A percentile compares a stretch with the other conserved stretches of the same genome.
phyloP scores from a whole-genome alignment of 2,797 vertebrate genomes.

The Eulemur albifrons region DNA sequence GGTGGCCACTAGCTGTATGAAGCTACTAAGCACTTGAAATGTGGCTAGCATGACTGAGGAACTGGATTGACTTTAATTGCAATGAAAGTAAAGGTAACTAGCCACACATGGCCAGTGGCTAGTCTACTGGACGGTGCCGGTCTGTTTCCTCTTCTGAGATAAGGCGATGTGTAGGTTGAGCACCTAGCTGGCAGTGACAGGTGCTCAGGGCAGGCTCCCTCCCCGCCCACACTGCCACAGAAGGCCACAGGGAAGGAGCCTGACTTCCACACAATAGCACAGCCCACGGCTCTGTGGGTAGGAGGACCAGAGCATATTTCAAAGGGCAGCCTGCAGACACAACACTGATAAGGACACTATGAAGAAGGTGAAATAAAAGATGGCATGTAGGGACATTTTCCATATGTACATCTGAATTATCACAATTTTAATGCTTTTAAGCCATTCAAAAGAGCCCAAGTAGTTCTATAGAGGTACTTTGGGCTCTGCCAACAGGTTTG shows the following conservation, averaged over 20 bases:
- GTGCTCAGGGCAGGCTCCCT: accelerated
- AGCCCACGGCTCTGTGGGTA: accelerated
- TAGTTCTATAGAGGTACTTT: background rate
- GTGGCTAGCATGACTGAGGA: background rate
- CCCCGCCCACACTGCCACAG: accelerated
- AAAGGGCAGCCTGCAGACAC: background rate
- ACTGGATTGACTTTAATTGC: background rate
- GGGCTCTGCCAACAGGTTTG: background rate
- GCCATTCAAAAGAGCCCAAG: background rate
- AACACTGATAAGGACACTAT: background rate
- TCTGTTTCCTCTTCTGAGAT: background rate
- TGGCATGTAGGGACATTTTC: background rate
- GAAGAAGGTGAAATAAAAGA: background rate
- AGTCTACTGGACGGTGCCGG: accelerated
- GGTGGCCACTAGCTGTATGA: background rate
- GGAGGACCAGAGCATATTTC: background rate
- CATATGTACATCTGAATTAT: background rate
- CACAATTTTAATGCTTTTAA: background rate
- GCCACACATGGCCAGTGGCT: background rate
- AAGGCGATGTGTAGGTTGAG: accelerated
- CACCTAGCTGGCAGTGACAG: too few species aligned
- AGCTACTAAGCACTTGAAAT: background rate
- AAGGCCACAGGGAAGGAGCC: background rate
- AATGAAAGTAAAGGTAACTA: background rate
- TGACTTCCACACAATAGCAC: background rate